A percentile compares a stretch with the other conserved stretches of the same genome.
These are phyloP conservation scores for Nipponia nippon DNA, from an alignment of 2,113 vertebrate species.

Conservation along the genomic window DNA sequence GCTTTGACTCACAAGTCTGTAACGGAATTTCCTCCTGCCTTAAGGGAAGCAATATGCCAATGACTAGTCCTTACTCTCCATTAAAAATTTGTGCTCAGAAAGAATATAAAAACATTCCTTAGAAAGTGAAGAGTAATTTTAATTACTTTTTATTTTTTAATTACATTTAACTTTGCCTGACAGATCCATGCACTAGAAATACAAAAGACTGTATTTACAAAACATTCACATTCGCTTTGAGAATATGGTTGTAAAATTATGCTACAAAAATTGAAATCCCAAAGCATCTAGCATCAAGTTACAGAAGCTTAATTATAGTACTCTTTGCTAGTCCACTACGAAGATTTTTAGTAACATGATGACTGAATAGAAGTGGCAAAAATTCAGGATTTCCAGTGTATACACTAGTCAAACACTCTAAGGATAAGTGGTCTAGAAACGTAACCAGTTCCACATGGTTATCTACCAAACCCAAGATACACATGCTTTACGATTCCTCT, in stretches of 20 bases:
- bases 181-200: neutral
- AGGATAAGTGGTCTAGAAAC: neutral
- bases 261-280: neutral
- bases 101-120: neutral
- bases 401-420: neutral
- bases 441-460: neutral
- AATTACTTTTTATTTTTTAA: neutral
- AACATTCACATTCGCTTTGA: neutral
- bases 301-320: neutral
- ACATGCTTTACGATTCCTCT: neutral
- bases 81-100: neutral
- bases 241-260: neutral
- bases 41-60: neutral
- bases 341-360: neutral
- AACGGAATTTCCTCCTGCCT: neutral
- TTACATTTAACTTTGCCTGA: neutral
- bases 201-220: neutral
- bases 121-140: neutral
- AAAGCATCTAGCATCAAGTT: neutral
- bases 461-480: neutral
- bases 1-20: neutral
- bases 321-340: neutral
- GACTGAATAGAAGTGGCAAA: neutral
- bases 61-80: neutral
- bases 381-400: neutral